Evolutionary conservation across 2,888 invertebrate species (phyloP), one percentile per base, ranked within the genome.

Genomic region (Lepidocyrtoides sp.): DNA sequence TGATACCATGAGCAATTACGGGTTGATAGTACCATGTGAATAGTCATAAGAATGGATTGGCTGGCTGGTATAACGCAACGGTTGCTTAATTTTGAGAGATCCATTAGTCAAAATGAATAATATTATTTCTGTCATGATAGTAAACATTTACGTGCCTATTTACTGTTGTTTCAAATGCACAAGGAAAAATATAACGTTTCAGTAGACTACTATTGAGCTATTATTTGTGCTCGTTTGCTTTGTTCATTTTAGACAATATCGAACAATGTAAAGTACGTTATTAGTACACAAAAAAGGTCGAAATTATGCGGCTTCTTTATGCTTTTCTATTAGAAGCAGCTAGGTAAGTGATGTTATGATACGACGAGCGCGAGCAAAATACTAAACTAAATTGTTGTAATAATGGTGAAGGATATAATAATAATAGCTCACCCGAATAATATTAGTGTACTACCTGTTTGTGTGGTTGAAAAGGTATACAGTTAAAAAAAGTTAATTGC

Each of bases 391-490:
- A 29, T 57, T 36, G 57, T 57, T 32, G 14, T 41, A 82, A 63
- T 60, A 44, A 63, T 26, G 1, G 12, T 23, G 82, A 82, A 82
- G 82, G 82, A 63, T 54, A 54, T 7, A 54, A n/a, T 1, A 12
- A 51, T 60, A 63, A 44, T 82, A 63, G 36, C 82, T 60, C 44
- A 63, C 81, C 57, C 29, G 51, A 51, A 69, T 29, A 84, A 17
- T 32, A 63, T 60, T 60, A 23, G 23, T 20, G 3, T 8, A 8
- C 63, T 32, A 63, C 63, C 63, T 63, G 63, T 63, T 17, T 63
- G 63, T 63, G 63, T 63, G 4, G 63, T 32, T 8, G 63, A 12
- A 10, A 5, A 3, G 29, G 32, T 4, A 14, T 12, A 32, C 2
- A 14, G 63, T 12, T n/a, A 63, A 63, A 63, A 63, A 29, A 63